Evolutionary conservation across 2,797 vertebrate genomes (phyloP), one percentile per base, ranked within the genome.

Genomic region (Poecilia wingei): DNA sequence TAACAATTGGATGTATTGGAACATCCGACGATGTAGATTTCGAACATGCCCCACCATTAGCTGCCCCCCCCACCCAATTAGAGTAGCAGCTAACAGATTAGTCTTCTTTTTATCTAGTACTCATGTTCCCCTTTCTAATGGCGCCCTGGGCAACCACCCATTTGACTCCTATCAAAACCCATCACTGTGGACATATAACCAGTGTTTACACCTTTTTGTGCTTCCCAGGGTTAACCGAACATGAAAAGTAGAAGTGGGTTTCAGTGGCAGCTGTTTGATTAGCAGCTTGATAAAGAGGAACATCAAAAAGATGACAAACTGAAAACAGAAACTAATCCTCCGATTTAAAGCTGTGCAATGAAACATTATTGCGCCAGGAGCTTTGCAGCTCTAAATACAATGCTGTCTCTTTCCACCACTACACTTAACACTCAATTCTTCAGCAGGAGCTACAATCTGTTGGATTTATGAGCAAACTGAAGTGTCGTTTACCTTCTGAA

Each of bases 401-500:
- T 74, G 79, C 74, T 80, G 64, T 45, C 76, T 76, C 74, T 46
- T 39, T 71, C 74, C 55, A 16, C 36, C 39, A 13, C 39, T 70
- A 74, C 77, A 53, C 76, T 70, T 79, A 69, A 74, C 68, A 73
- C 75, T n/a, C 51, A 78, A 74, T 74, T 72, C 73, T 72, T 79
- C 9, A 3, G 76, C 85, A 80, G 76, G 70, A 79, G 86, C 83
- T 77, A 70, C 78, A 80, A 25, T 78, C 83, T 77, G 79, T 61
- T 76, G 84, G 66, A 90, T 92, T 84, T 84, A 89, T 89, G 79
- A 87, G 71, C 47, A 87, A 88, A 91, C 49, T 82, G 74, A 39
- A 3, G 73, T 47, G 70, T 68, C 78, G 83, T 79, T 78, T 86
- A 75, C 78, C 76, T 79, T 76, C 77, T 84, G 80, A 85, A 82